A percentile compares a stretch with the other conserved stretches of the same genome.
phyloP scores from a whole-genome alignment of 2,113 vertebrate species.

The Prunella fulvescens region DNA sequence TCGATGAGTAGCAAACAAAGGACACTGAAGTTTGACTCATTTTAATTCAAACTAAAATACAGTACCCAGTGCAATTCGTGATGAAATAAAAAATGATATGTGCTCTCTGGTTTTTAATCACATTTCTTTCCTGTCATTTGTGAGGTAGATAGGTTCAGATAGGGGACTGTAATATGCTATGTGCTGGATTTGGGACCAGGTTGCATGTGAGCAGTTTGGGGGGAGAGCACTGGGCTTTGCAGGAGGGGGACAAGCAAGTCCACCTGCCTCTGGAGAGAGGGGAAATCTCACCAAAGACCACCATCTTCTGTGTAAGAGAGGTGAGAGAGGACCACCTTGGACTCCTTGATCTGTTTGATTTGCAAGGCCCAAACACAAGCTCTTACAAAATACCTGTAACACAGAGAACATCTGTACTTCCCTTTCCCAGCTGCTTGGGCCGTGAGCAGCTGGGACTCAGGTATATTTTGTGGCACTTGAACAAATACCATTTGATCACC shows the following conservation, averaged over 20 bases:
- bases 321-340: background rate
- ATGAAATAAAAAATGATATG: background rate
- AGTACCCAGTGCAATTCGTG: background rate
- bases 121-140: background rate
- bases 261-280: background rate
- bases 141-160: background rate
- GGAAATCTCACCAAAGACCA: background rate
- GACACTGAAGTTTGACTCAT: conserved; percentile 63
- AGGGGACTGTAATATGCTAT: background rate
- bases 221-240: background rate
- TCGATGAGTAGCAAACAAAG: conserved; percentile 71
- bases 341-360: background rate
- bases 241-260: background rate
- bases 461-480: background rate
- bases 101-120: background rate
- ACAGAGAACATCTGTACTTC: background rate
- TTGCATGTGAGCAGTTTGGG: background rate
- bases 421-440: background rate
- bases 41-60: conserved; percentile 49
- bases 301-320: background rate
- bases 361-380: background rate
- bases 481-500: background rate
- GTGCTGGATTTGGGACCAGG: background rate
- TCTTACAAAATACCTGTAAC: background rate
- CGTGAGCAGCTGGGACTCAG: fast-evolving